A percentile compares a stretch with the other conserved stretches of the same genome.
phyloP scores from a whole-genome alignment of 2,888 invertebrate genomes.

The Trissolcus japonicus region DNA sequence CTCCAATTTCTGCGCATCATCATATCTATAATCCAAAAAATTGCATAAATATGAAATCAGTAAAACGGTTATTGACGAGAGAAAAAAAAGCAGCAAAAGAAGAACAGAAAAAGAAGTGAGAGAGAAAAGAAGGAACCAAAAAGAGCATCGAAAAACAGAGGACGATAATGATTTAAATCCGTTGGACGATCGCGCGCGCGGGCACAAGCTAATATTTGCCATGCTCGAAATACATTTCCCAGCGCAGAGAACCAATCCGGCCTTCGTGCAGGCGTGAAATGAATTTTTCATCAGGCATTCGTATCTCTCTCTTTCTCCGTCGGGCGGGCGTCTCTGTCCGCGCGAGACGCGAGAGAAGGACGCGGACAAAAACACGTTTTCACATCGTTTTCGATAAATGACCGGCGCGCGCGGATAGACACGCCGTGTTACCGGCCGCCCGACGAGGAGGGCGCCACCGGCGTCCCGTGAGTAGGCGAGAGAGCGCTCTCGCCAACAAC shows the following conservation, averaged over 20 bases:
- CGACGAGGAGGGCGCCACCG: slow-evolving; percentile 24
- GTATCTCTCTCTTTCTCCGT: slow-evolving; percentile 2
- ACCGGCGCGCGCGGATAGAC: slow-evolving; percentile 7
- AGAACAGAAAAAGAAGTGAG: too few species aligned
- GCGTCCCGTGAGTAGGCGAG: neutral
- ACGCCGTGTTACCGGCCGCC: slow-evolving; percentile 28
- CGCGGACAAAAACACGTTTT: slow-evolving; percentile 31
- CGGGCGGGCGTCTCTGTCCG: neutral
- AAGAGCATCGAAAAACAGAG: too few species aligned
- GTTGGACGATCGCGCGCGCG: too few species aligned
- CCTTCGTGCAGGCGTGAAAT: slow-evolving; percentile 26
- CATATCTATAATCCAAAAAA: too few species aligned
- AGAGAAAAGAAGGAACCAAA: too few species aligned
- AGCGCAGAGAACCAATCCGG: slow-evolving; percentile 14
- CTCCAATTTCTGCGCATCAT: too few species aligned
- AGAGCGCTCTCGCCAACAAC: neutral
- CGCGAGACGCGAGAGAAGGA: slow-evolving; percentile 18
- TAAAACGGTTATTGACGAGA: too few species aligned
- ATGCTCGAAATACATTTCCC: too few species aligned
- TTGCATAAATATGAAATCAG: too few species aligned
- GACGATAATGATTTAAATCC: too few species aligned
- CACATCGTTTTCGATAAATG: slow-evolving; percentile 28
- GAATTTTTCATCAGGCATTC: slow-evolving; percentile 31
- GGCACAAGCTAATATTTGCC: neutral
- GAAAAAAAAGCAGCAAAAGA: too few species aligned